Evolutionary conservation across 1,140 invertebrate genomes (phyloP), one percentile per base, ranked within the genome.

Genomic region (Aphis craccivora): DNA sequence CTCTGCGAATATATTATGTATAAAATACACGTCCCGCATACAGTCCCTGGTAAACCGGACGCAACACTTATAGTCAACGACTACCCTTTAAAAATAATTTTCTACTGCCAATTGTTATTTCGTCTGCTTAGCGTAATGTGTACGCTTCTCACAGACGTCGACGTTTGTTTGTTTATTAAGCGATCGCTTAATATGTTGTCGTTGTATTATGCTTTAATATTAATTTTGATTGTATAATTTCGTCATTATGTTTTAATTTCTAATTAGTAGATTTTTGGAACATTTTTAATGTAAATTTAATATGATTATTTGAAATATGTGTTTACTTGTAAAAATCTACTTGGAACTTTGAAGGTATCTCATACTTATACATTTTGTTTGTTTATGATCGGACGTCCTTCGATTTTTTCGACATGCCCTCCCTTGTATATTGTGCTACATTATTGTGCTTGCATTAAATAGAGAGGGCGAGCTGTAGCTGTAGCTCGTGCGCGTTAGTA

Each of bases 61-160:
- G 84, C 84, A 18, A 43, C 84, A 45, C 43, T 45, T 45, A 30
- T 86, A 45, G 5, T 30, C 25, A 6, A 45, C 43, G 5, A 30
- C 84, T 86, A 86, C 84, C 84, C 84, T 40, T 86, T 25, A 76
- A 86, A 45, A 86, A 86, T 11, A 45, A 86, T 86, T 83, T 7
- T 37, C n/a, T 37, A 18, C 35, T 14, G 2, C 37, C 23, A 8
- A 84, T 84, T 84, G 2, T 84, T 37, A 25, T 83, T 83, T 84
- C 37, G 5, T 83, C 83, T 40, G 37, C 83, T 30, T 40, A 2
- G 8, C 40, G 40, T 51, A 11, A 51, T 14, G 22, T 40, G 22
- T 48, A 30, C 25, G 55, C 25, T 76, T 14, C 14, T 76, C 9
- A n/a, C 60, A 18, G n/a, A n/a, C 25, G 14, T 76, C n/a, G 14